Evolutionary conservation across 1,140 invertebrate genomes (phyloP).

Genomic region (Drosophila sulfurigaster): DNA sequence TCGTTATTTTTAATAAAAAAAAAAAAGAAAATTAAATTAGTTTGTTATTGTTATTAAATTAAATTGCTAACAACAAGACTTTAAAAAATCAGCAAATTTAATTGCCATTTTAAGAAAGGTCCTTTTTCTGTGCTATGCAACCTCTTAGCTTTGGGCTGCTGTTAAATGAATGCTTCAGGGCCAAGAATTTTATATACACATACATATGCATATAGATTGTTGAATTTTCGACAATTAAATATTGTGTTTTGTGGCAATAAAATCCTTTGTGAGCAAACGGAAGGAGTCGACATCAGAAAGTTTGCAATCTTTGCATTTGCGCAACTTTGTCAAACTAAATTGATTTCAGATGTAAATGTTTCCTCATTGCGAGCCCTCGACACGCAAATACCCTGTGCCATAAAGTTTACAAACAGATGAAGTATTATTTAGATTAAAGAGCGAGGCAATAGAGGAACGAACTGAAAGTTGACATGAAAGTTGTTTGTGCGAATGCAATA

Average conservation of each 20-base stretch:
- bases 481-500: conserved; percentile 12
- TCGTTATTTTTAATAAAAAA: no score
- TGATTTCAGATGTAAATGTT: conserved; percentile 2
- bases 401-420: neutral
- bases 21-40: no score
- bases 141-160: no score
- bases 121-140: no score
- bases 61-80: no score
- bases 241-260: neutral
- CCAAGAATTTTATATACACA: no score
- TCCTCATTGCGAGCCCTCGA: neutral
- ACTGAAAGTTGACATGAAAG: neutral
- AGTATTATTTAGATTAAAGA: neutral
- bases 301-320: neutral
- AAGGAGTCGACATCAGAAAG: neutral
- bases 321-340: conserved; percentile 15
- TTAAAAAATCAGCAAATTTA: no score
- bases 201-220: neutral
- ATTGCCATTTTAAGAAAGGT: no score
- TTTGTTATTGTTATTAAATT: no score
- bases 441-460: neutral
- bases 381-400: neutral
- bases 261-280: neutral
- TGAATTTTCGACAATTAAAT: neutral
- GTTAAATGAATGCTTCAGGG: no score